phyloP scores from a whole-genome alignment of 2,888 invertebrate species.

The Chrysolina haemoptera region DNA sequence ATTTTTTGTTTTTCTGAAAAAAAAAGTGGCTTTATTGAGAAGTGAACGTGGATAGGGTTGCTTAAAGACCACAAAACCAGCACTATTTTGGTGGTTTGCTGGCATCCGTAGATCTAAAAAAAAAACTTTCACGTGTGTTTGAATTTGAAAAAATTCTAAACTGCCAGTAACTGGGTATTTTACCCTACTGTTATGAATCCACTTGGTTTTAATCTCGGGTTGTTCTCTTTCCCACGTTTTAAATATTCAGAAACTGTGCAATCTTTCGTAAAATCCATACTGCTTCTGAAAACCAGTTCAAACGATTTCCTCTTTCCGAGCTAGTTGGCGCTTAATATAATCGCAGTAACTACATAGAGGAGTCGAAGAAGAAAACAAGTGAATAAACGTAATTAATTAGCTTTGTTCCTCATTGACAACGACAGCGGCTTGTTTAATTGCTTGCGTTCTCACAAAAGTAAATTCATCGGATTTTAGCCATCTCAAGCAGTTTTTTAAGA shows the following conservation, averaged over 20 bases:
- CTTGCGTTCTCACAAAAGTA: slow-evolving; percentile 48
- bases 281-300: slow-evolving; percentile 22
- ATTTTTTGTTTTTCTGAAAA: no score
- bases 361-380: slow-evolving; percentile 32
- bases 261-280: background rate
- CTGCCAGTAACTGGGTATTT: no score
- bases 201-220: no score
- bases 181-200: no score
- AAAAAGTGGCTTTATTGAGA: no score
- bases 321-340: background rate
- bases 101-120: no score
- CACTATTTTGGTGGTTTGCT: no score
- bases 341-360: background rate
- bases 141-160: no score
- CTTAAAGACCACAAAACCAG: no score
- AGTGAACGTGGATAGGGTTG: no score
- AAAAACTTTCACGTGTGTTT: no score
- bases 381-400: slow-evolving; percentile 53
- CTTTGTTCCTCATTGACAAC: slow-evolving; percentile 50
- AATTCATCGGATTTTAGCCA: slow-evolving; percentile 34
- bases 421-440: slow-evolving; percentile 50
- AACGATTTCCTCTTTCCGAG: slow-evolving; percentile 2
- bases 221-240: background rate
- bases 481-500: slow-evolving; percentile 10
- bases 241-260: slow-evolving; percentile 16